Conservation (phyloP, 1,140 invertebrate species). For the Plutomurus gul region DNA sequence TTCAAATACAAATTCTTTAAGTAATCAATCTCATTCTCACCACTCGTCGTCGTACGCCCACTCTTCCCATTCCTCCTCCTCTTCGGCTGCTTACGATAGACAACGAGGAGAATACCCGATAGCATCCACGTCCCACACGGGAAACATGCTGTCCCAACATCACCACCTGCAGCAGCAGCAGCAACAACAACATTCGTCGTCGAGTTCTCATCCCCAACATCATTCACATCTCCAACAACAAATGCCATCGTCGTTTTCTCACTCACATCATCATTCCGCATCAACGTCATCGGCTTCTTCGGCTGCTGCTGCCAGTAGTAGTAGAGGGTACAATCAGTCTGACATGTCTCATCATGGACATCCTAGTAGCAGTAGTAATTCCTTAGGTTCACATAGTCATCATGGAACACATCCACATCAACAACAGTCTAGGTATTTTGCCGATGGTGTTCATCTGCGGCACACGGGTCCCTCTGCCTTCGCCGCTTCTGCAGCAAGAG, state of each 20-base stretch:
- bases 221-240: background rate
- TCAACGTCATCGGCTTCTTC: slow-evolving; percentile 19
- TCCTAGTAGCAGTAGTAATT: slow-evolving; percentile 27
- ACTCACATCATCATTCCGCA: slow-evolving; percentile 45
- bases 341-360: slow-evolving; percentile 8
- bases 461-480: slow-evolving; percentile 3
- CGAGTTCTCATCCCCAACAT: slow-evolving; percentile 25
- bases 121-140: background rate
- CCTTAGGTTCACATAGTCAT: background rate
- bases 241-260: background rate
- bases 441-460: slow-evolving; percentile 12
- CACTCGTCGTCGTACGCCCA: slow-evolving; percentile 31
- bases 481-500: slow-evolving; percentile 26
- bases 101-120: slow-evolving; percentile 10
- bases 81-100: background rate
- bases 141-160: background rate
- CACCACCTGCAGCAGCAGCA: background rate
- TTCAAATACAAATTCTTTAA: background rate
- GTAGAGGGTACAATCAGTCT: background rate
- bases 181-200: slow-evolving; percentile 3
- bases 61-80: slow-evolving; percentile 40
- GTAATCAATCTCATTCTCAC: background rate
- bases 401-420: slow-evolving; percentile 25
- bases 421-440: background rate
- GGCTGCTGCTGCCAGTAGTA: background rate